Percentiles rank a stretch among this genome's conserved stretches.
These are phyloP conservation scores for Trileptium ribeirensis DNA, from an alignment of 2,888 invertebrate genomes.

Conservation along the genomic window DNA sequence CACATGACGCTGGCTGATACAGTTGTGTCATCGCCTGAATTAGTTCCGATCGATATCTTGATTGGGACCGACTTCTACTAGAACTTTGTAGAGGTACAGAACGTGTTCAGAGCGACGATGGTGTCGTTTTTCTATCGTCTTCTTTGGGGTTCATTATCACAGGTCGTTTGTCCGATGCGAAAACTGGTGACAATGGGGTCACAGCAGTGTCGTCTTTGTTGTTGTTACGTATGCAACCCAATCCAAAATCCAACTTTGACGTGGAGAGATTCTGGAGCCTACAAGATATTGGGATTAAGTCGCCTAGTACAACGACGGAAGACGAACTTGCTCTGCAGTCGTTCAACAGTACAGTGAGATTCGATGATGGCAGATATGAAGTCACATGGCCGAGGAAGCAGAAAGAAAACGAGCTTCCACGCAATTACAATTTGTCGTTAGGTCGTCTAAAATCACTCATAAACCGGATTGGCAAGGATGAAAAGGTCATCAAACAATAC, in stretches of 20 bases:
- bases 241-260: neutral
- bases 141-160: neutral
- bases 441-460: neutral
- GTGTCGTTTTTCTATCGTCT: neutral
- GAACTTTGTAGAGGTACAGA: neutral
- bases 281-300: neutral
- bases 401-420: neutral
- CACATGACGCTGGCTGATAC: constrained; percentile 6
- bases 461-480: neutral
- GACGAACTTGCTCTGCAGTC: neutral
- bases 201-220: too few relatives aligned
- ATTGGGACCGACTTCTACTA: constrained; percentile 11
- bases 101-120: neutral
- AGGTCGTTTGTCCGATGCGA: neutral
- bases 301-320: neutral
- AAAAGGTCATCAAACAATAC: constrained; percentile 19
- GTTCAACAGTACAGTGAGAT: neutral
- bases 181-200: neutral
- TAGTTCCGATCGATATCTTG: constrained; percentile 1
- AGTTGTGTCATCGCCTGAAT: neutral
- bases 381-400: neutral
- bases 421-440: neutral
- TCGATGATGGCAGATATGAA: neutral
- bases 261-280: neutral
- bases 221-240: neutral